phyloP scores from a whole-genome alignment of 2,888 invertebrate genomes.

The Dasysyrphus tricinctus region DNA sequence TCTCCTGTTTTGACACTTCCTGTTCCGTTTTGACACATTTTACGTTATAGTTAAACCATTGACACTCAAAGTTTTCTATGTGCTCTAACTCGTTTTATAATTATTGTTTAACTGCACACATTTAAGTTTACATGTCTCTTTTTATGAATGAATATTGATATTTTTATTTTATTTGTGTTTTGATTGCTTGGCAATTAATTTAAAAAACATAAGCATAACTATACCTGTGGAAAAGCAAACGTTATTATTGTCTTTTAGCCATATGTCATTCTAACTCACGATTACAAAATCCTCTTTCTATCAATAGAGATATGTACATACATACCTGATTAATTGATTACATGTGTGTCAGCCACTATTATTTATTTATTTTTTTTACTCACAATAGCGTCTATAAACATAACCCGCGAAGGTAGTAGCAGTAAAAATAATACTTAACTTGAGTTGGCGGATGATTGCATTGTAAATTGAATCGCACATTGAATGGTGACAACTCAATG shows the following conservation, averaged over 20 bases:
- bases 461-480: conserved; percentile 61
- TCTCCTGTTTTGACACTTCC: too few species aligned
- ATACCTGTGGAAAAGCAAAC: background rate
- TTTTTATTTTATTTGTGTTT: background rate
- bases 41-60: too few species aligned
- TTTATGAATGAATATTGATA: background rate
- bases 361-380: conserved; percentile 34
- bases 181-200: conserved; percentile 7
- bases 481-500: conserved; percentile 67
- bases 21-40: too few species aligned
- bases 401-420: background rate
- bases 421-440: conserved; percentile 40
- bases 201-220: background rate
- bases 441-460: conserved; percentile 53
- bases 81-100: background rate
- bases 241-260: background rate
- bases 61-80: too few species aligned
- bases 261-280: conserved; percentile 64
- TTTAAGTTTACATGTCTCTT: background rate
- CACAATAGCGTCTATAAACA: conserved; percentile 8
- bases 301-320: too few species aligned
- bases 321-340: conserved; percentile 65
- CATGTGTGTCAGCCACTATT: conserved; percentile 45
- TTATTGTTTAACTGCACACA: background rate
- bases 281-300: conserved; percentile 29